phyloP scores from a whole-genome alignment of 2,797 vertebrate species.

The Ciconia nigra region DNA sequence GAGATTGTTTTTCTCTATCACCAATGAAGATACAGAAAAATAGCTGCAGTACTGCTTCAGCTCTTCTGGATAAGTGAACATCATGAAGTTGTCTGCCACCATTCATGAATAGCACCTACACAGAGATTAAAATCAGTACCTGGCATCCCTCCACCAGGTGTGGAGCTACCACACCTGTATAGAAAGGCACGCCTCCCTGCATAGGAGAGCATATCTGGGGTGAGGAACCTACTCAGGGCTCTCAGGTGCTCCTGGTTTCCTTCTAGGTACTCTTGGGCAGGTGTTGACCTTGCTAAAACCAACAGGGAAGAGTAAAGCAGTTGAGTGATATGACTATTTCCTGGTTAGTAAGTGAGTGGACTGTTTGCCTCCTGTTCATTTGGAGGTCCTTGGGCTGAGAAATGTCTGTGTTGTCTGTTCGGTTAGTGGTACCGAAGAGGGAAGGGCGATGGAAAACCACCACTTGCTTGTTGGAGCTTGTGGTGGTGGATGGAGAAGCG shows the following conservation, averaged over 20 bases:
- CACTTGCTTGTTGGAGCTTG: neutral
- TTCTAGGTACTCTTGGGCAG: neutral
- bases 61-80: neutral
- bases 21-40: neutral
- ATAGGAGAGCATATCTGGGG: accelerated
- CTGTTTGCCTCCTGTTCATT: neutral
- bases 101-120: neutral
- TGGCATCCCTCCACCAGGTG: neutral
- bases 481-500: neutral
- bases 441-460: neutral
- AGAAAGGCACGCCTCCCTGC: neutral
- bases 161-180: neutral
- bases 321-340: neutral
- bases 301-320: neutral
- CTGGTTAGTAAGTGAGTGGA: accelerated
- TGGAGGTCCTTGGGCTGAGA: neutral
- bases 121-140: neutral
- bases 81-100: neutral
- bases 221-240: neutral
- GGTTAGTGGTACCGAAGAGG: neutral
- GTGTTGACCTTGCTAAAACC: neutral
- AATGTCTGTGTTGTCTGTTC: neutral
- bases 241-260: neutral
- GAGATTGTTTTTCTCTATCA: neutral
- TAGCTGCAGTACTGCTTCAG: neutral